These are phyloP conservation scores for Dynastes tityus DNA, from an alignment of 2,888 invertebrate genomes.

Conservation along the genomic window DNA sequence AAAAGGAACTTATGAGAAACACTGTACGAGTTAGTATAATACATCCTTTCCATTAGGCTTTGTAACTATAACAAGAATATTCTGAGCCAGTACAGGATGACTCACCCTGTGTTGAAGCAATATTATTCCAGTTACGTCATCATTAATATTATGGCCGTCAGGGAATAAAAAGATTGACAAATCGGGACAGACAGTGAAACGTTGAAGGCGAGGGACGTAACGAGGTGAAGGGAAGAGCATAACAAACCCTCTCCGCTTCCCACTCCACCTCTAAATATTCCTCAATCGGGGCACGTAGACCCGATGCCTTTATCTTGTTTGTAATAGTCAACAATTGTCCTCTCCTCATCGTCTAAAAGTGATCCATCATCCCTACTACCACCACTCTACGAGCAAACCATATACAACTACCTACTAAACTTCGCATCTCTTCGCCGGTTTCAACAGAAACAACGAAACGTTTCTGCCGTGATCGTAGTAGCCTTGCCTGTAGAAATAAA, in stretches of 20 bases:
- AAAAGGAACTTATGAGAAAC: too few species aligned
- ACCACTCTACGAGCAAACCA: too few species aligned
- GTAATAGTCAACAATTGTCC: slow-evolving; percentile 2
- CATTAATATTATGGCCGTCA: neutral
- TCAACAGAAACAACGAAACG: neutral
- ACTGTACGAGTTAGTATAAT: too few species aligned
- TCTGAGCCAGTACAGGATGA: too few species aligned
- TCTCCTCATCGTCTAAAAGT: slow-evolving; percentile 2
- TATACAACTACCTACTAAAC: too few species aligned
- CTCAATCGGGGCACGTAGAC: too few species aligned
- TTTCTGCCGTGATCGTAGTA: slow-evolving; percentile 3
- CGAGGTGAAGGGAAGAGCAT: neutral
- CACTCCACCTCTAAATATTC: neutral
- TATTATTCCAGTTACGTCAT: slow-evolving; percentile 8
- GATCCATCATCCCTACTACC: neutral
- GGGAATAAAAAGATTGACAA: neutral
- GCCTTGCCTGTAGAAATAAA: slow-evolving; percentile 14
- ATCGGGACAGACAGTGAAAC: slow-evolving; percentile 6
- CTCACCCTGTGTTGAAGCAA: neutral
- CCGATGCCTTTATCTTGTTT: neutral
- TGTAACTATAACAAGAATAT: too few species aligned
- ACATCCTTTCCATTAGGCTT: too few species aligned
- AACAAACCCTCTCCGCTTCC: neutral
- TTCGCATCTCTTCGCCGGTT: neutral
- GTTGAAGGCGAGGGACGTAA: neutral